A percentile compares a stretch with the other conserved stretches of the same genome.
These are phyloP conservation scores for Idaea biselata DNA, from an alignment of 2,888 invertebrate species.

Conservation along the genomic window DNA sequence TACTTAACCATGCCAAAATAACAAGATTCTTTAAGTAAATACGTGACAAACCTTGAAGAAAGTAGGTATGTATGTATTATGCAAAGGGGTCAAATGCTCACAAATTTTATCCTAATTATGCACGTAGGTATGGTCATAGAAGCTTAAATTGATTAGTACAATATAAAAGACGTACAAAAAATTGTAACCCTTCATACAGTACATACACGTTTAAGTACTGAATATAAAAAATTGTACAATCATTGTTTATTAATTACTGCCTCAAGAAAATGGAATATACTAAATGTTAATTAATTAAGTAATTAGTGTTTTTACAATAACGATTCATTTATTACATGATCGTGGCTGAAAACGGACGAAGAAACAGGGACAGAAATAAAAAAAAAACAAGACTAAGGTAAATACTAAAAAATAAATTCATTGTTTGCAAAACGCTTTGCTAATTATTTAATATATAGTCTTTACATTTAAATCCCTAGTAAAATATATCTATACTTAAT, in stretches of 20 bases:
- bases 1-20: background rate
- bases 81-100: background rate
- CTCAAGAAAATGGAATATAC: background rate
- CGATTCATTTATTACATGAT: background rate
- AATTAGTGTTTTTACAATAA: background rate
- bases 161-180: background rate
- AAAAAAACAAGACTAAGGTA: constrained; percentile 1
- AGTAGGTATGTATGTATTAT: background rate
- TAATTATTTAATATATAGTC: no score
- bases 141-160: constrained; percentile 6
- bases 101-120: background rate
- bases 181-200: background rate
- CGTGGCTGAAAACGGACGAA: background rate
- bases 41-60: background rate
- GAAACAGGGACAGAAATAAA: background rate
- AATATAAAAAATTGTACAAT: background rate
- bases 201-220: background rate
- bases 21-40: background rate
- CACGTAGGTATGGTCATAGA: background rate
- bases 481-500: no score
- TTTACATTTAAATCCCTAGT: no score
- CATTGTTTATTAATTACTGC: background rate
- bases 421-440: no score
- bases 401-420: background rate
- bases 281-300: background rate